These are phyloP conservation scores for Ceratitis capitata DNA, from an alignment of 1,140 invertebrate genomes.

Conservation along the genomic window DNA sequence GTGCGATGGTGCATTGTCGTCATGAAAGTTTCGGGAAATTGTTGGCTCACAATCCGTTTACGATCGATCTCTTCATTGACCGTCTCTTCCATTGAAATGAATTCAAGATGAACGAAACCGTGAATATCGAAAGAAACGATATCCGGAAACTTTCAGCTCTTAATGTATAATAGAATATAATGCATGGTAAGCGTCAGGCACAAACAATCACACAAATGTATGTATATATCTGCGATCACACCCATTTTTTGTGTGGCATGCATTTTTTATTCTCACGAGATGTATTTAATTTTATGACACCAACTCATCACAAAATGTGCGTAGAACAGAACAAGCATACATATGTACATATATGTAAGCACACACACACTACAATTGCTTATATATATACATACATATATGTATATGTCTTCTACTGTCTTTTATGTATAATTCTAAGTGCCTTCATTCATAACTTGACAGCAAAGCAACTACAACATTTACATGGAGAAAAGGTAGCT, in stretches of 20 bases:
- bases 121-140: too few species aligned
- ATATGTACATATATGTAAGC: not conserved
- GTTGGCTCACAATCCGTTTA: too few species aligned
- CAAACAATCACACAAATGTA: not conserved
- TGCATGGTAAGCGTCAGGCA: not conserved
- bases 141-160: too few species aligned
- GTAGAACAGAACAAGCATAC: not conserved
- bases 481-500: not conserved
- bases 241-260: conserved; percentile 30
- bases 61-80: too few species aligned
- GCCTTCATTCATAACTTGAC: conserved; percentile 5
- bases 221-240: not conserved
- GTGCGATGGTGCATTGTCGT: too few species aligned
- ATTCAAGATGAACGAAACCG: too few species aligned
- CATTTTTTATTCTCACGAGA: conserved; percentile 41
- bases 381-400: not conserved
- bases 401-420: not conserved
- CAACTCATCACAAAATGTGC: not conserved
- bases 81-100: too few species aligned
- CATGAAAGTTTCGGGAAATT: too few species aligned
- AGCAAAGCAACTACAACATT: not conserved
- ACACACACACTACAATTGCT: not conserved
- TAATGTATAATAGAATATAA: not conserved
- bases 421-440: not conserved
- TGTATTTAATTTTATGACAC: conserved; percentile 41